These are phyloP conservation scores for Clarias gariepinus DNA, from an alignment of 2,113 vertebrate species.

Conservation along the genomic window DNA sequence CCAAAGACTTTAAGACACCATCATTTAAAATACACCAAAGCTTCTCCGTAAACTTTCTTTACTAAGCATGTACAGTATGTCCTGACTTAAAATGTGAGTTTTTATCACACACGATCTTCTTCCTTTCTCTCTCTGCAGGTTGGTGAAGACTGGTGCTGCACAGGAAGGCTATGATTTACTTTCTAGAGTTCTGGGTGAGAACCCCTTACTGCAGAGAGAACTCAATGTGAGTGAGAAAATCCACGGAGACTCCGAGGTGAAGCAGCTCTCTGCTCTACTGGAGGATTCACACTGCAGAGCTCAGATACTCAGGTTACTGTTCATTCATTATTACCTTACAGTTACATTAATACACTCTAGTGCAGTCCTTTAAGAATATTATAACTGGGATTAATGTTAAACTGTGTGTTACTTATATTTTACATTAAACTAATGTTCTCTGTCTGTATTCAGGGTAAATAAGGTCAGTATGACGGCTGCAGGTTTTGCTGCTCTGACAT, in stretches of 20 bases:
- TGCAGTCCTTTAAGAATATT: neutral
- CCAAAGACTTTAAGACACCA: no score
- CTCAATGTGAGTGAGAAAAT: slow-evolving; percentile 1
- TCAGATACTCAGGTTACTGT: neutral
- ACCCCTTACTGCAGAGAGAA: slow-evolving; percentile 8
- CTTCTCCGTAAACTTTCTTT: no score
- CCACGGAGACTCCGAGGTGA: neutral
- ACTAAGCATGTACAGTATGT: no score
- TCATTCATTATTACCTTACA: neutral
- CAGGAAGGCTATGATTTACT: neutral
- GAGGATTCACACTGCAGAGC: slow-evolving; percentile 1
- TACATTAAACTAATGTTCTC: neutral
- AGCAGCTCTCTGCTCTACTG: slow-evolving; percentile 5
- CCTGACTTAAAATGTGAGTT: neutral
- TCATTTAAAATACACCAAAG: no score
- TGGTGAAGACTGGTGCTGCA: neutral
- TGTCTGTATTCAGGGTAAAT: neutral
- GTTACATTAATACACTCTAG: neutral
- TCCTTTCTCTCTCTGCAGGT: neutral
- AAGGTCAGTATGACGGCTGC: neutral
- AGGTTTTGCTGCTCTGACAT: neutral
- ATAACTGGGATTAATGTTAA: neutral
- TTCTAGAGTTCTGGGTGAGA: neutral
- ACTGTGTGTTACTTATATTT: neutral
- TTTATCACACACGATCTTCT: neutral